phyloP scores from a whole-genome alignment of 2,888 invertebrate species.

The Drosophila recens region DNA sequence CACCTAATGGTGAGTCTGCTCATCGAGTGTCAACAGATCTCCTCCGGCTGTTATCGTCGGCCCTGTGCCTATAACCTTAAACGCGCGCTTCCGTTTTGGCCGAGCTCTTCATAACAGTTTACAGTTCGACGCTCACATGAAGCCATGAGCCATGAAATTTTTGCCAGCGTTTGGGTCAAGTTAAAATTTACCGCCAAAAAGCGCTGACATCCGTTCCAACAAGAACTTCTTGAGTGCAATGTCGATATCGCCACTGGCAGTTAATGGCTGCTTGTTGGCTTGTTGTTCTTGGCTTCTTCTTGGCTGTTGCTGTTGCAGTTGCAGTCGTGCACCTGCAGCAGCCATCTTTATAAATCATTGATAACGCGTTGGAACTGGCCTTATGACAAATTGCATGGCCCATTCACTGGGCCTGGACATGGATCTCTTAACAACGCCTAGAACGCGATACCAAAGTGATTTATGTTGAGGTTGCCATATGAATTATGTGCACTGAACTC shows the following conservation, averaged over 20 bases:
- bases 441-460: constrained; percentile 18
- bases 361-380: constrained; percentile 40
- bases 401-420: background rate
- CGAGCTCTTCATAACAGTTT: constrained; percentile 68
- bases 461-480: constrained; percentile 18
- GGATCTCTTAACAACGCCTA: constrained; percentile 5
- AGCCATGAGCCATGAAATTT: constrained; percentile 70
- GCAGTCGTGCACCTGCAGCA: constrained; percentile 44
- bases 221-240: constrained; percentile 15
- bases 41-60: constrained; percentile 6
- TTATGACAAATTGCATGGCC: constrained; percentile 65
- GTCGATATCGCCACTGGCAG: constrained; percentile 12
- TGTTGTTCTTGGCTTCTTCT: too few species aligned
- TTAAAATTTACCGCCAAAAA: constrained; percentile 58
- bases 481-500: constrained; percentile 3
- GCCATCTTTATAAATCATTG: constrained; percentile 49
- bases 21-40: background rate
- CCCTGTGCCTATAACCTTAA: constrained; percentile 74
- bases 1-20: constrained; percentile 17
- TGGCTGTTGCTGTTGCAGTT: too few species aligned
- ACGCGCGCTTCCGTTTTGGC: constrained; percentile 65
- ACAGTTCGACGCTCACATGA: constrained; percentile 69
- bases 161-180: constrained; percentile 50
- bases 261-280: constrained; percentile 4
- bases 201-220: constrained; percentile 58